phyloP scores from a whole-genome alignment of 2,113 vertebrate species.

The Atherinomorus stipes region DNA sequence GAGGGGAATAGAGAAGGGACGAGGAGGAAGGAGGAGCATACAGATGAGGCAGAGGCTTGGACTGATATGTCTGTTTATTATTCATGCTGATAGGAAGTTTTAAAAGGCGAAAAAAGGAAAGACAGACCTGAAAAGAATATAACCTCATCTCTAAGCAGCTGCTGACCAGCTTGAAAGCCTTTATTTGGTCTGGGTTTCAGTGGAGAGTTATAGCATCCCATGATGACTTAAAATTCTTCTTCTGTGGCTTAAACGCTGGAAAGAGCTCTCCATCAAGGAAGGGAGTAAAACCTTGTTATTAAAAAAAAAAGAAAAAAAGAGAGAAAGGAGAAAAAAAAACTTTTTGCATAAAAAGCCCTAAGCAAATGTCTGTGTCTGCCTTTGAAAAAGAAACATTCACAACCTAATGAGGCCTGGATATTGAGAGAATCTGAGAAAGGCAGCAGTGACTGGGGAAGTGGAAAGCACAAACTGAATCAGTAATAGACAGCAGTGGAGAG shows the following conservation, averaged over 20 bases:
- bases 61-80: conserved; percentile 34
- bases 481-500: conserved; percentile 48
- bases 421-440: conserved; percentile 26
- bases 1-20: conserved; percentile 30
- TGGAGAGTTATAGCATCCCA: conserved; percentile 3
- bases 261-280: conserved; percentile 12
- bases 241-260: conserved; percentile 24
- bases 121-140: conserved; percentile 11
- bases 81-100: conserved; percentile 41
- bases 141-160: conserved; percentile 29
- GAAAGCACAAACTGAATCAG: conserved; percentile 36
- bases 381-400: conserved; percentile 22
- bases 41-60: conserved; percentile 49
- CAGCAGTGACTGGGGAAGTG: neutral
- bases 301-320: neutral
- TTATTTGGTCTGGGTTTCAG: conserved; percentile 41
- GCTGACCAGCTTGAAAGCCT: conserved; percentile 39
- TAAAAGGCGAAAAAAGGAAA: conserved; percentile 9
- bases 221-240: conserved; percentile 31
- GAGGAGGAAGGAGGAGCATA: conserved; percentile 32
- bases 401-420: conserved; percentile 51
- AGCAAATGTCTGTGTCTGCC: conserved; percentile 4
- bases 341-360: conserved; percentile 16
- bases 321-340: neutral
- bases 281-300: conserved; percentile 11